Evolutionary conservation across 2,113 vertebrate genomes (phyloP).

Genomic region (Heterotilapia buettikoferi): DNA sequence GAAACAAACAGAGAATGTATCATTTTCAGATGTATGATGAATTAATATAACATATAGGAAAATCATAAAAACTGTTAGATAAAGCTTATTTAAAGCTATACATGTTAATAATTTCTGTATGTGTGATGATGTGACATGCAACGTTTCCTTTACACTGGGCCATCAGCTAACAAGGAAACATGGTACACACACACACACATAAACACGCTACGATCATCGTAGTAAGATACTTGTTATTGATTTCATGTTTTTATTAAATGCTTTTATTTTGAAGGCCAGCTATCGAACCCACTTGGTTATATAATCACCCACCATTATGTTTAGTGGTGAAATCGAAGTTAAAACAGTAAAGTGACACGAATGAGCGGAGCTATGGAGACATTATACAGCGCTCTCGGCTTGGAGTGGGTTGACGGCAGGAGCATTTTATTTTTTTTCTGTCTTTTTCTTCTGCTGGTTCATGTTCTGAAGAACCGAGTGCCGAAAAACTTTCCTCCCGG

Average conservation of each 20-base stretch:
- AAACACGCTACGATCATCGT: neutral
- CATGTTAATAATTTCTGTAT: neutral
- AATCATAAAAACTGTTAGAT: neutral
- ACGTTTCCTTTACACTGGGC: neutral
- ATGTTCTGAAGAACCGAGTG: slow-evolving; percentile 50
- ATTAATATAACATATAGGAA: neutral
- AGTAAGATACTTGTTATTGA: neutral
- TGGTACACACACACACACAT: neutral
- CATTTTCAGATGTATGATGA: neutral
- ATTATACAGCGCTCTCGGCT: neutral
- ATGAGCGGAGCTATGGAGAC: neutral
- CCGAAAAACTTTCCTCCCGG: slow-evolving; percentile 68
- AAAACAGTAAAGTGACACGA: neutral
- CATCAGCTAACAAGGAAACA: neutral
- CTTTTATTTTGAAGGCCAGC: neutral
- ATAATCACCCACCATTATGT: neutral
- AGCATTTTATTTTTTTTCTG: slow-evolving; percentile 47
- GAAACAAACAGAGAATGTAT: neutral
- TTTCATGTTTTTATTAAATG: neutral
- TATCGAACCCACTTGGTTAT: neutral
- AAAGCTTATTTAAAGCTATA: neutral
- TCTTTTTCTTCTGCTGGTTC: slow-evolving; percentile 58
- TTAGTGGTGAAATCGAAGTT: neutral
- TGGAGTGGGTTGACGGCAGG: slow-evolving; percentile 28
- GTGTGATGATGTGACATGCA: neutral